Evolutionary conservation across 2,888 invertebrate species (phyloP), one percentile per base, ranked within the genome.

Genomic region (Priocnemis perturbator): DNA sequence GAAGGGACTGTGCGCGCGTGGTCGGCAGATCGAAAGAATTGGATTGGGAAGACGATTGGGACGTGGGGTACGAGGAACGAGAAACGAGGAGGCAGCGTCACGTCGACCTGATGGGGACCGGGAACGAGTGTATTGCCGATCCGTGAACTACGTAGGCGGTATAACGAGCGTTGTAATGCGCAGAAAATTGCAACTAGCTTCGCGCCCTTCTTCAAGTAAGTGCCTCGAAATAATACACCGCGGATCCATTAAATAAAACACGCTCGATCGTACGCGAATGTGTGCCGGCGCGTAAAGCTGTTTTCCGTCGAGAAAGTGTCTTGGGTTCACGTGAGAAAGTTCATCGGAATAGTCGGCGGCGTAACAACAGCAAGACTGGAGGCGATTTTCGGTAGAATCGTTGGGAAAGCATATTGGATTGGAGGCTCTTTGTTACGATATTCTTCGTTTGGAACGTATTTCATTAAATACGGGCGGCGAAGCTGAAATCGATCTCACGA

Each of bases 91-190:
- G 65, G 70, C 52, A 19, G 45, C 48, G 63, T 64, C 71, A 60
- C 56, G 64, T 73, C 48, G 56, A 48, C 52, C 45, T 20, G 47
- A 48, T 59, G 52, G 65, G 62, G 65, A 65, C 65, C 65, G 50
- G 50, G 37, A 59, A 60, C 26, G 21, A 50, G 71, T 57, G 59
- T 52, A 62, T 37, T 37, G 60, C 60, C 59, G 73, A 70, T 66
- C 60, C 47, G 62, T 17, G 30, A 58, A 37, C 47, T 30, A 65
- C 74, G 74, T 74, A 62, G 74, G 74, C 65, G 74, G 74, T 67
- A 64, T 67, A 70, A 70, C 73, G 73, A 70, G 67, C 52, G 70
- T 58, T 62, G 61, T 73, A 73, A 71, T 26, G 73, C 65, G 73
- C 47, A 65, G 71, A 68, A 73, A 68, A 73, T 73, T 69, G 63